phyloP scores from a whole-genome alignment of 1,140 invertebrate genomes.

The Drosophila mauritiana region DNA sequence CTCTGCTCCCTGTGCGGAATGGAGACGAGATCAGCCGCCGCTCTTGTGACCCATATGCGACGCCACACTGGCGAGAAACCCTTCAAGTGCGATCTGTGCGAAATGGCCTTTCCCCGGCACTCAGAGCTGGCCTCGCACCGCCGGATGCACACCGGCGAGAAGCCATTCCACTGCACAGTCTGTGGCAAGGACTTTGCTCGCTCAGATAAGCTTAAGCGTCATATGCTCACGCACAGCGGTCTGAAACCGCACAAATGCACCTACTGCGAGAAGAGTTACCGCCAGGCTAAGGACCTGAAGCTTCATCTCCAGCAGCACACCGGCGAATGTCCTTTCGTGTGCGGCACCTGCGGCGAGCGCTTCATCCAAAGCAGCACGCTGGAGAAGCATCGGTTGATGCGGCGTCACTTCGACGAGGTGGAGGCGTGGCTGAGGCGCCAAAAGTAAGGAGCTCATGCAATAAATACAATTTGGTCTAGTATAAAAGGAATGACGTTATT shows the following conservation, averaged over 20 bases:
- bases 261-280: slow-evolving; percentile 73
- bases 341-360: slow-evolving; percentile 69
- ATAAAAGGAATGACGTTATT: background rate
- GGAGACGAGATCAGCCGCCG: slow-evolving; percentile 86
- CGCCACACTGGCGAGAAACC: slow-evolving; percentile 78
- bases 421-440: slow-evolving; percentile 42
- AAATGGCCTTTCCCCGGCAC: slow-evolving; percentile 70
- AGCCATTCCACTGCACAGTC: slow-evolving; percentile 70
- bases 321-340: slow-evolving; percentile 65
- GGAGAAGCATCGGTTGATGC: slow-evolving; percentile 73
- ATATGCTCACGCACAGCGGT: slow-evolving; percentile 72
- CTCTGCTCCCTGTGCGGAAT: slow-evolving; percentile 86
- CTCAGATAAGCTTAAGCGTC: slow-evolving; percentile 69
- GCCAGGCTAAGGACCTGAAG: slow-evolving; percentile 70
- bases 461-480: slow-evolving; percentile 27
- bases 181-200: slow-evolving; percentile 75
- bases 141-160: slow-evolving; percentile 69
- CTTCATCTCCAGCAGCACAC: slow-evolving; percentile 71
- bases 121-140: slow-evolving; percentile 69
- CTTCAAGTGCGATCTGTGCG: slow-evolving; percentile 75
- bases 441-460: slow-evolving; percentile 13
- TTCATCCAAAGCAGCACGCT: slow-evolving; percentile 70
- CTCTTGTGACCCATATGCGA: slow-evolving; percentile 87
- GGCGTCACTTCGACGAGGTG: slow-evolving; percentile 69
- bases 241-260: slow-evolving; percentile 73